Percentiles rank a stretch among this genome's conserved stretches.
phyloP scores from a whole-genome alignment of 1,140 invertebrate species.

The Euura lappo region DNA sequence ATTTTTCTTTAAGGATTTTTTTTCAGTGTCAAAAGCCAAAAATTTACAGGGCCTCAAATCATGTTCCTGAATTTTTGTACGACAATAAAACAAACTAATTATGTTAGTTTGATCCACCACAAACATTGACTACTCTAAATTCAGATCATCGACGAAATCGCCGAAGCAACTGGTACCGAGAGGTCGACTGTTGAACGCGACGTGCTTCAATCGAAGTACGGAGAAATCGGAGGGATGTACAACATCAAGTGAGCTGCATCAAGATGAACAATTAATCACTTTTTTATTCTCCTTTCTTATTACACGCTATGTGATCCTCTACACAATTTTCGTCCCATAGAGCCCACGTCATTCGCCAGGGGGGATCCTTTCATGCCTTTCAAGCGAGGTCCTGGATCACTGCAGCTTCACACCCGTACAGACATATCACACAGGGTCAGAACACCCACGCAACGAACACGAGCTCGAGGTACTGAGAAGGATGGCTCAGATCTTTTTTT shows the following conservation, averaged over 20 bases:
- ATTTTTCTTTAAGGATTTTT: neutral
- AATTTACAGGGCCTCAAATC: neutral
- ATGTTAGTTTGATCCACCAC: slow-evolving; percentile 14
- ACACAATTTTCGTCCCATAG: neutral
- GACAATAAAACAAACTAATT: neutral
- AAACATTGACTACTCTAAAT: slow-evolving; percentile 15
- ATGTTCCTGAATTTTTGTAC: slow-evolving; percentile 3
- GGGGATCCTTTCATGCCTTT: neutral
- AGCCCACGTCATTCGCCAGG: neutral
- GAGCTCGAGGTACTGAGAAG: too few relatives aligned
- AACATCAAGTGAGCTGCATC: slow-evolving; percentile 32
- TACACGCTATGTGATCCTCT: neutral
- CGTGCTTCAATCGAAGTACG: slow-evolving; percentile 29
- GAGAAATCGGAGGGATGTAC: slow-evolving; percentile 37
- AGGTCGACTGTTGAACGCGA: slow-evolving; percentile 23
- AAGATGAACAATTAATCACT: neutral
- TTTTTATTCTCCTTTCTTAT: neutral
- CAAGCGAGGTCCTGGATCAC: neutral
- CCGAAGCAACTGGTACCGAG: slow-evolving; percentile 19
- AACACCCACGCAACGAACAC: neutral
- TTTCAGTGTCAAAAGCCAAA: too few relatives aligned
- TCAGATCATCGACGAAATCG: slow-evolving; percentile 33
- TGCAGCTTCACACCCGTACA: neutral
- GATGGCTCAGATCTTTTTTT: too few relatives aligned
- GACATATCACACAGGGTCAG: neutral